Evolutionary conservation across 2,888 invertebrate species (phyloP).

Genomic region (Halictus ligatus): DNA sequence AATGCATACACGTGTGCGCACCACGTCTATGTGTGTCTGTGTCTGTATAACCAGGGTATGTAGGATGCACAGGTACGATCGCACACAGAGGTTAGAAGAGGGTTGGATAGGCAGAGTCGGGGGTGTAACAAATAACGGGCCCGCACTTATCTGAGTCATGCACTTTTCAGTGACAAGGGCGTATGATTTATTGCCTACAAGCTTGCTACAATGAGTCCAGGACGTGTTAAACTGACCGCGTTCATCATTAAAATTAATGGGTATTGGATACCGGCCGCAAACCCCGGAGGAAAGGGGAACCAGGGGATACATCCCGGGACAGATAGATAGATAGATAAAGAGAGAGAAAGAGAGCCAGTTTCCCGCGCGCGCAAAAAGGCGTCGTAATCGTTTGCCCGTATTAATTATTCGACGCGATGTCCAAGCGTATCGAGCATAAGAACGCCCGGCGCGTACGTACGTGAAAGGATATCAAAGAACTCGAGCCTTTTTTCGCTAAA

Average conservation of each 20-base stretch:
- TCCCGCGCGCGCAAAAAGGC: slow-evolving; percentile 36
- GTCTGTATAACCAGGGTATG: not conserved
- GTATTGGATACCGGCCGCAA: slow-evolving; percentile 75
- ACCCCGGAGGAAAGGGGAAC: slow-evolving; percentile 30
- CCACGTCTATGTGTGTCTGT: not conserved
- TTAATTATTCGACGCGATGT: slow-evolving; percentile 36
- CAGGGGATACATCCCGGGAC: slow-evolving; percentile 35
- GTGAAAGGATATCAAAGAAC: slow-evolving; percentile 1
- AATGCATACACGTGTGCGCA: slow-evolving; percentile 23
- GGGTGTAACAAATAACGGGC: slow-evolving; percentile 66
- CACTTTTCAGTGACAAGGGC: slow-evolving; percentile 72
- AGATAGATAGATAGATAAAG: slow-evolving; percentile 10
- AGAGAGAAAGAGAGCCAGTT: slow-evolving; percentile 16
- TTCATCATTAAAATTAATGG: slow-evolving; percentile 81
- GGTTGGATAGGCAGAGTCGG: slow-evolving; percentile 43
- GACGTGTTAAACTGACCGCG: slow-evolving; percentile 79
- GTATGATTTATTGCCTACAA: slow-evolving; percentile 72
- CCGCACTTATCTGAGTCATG: slow-evolving; percentile 71
- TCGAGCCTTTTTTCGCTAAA: not conserved
- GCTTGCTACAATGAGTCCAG: slow-evolving; percentile 70
- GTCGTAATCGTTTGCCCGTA: slow-evolving; percentile 31
- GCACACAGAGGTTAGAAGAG: slow-evolving; percentile 44
- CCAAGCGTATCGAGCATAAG: not conserved
- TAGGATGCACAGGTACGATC: not conserved
- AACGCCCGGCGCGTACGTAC: not conserved